These are phyloP conservation scores for Saguinus imperator DNA, from an alignment of 2,113 vertebrate species.

Conservation along the genomic window DNA sequence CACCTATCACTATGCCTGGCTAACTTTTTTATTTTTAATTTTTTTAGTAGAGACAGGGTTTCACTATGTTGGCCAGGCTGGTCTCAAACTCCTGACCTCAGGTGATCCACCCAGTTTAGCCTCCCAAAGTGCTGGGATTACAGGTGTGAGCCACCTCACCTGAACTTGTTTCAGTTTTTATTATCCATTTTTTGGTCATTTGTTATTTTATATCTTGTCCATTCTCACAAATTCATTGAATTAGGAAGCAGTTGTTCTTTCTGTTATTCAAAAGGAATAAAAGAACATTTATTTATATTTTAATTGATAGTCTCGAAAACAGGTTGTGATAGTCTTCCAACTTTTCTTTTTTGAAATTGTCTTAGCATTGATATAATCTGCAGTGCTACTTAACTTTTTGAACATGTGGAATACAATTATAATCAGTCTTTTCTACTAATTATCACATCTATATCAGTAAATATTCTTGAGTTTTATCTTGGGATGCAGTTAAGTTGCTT, in stretches of 20 bases:
- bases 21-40: too few species aligned
- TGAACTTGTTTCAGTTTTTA: neutral
- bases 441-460: neutral
- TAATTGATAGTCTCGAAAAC: neutral
- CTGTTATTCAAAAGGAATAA: neutral
- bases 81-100: too few species aligned
- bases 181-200: neutral
- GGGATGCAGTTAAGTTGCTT: neutral
- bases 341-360: neutral
- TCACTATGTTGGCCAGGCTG: too few species aligned
- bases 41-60: too few species aligned
- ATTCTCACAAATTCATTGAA: neutral
- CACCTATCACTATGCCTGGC: rapidly evolving
- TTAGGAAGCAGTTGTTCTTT: neutral
- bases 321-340: neutral
- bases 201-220: neutral
- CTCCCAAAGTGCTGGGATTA: too few species aligned
- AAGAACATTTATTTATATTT: neutral
- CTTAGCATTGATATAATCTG: neutral
- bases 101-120: too few species aligned
- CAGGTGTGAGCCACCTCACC: too few species aligned
- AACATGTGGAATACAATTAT: neutral
- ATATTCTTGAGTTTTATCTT: neutral
- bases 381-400: neutral
- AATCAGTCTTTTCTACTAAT: neutral